Evolutionary conservation across 2,888 invertebrate genomes (phyloP), one percentile per base, ranked within the genome.

Genomic region (Nysson spinosus): DNA sequence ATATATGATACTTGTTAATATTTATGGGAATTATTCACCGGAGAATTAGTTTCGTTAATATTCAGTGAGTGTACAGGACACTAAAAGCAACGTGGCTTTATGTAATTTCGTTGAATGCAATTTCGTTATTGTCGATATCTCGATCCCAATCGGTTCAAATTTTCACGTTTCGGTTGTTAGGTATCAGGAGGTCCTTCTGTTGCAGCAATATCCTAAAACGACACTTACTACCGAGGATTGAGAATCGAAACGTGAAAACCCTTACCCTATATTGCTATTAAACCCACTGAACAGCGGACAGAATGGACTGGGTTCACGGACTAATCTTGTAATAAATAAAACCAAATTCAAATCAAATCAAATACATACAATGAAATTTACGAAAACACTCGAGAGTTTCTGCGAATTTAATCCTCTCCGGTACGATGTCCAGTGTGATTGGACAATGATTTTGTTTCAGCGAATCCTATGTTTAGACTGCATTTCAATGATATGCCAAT

Each of bases 121-220:
- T 43, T 61, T 42, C 35, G 35, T 61, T 56, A 42, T 49, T 47
- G 47, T 14, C 5, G 24, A 56, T 58, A 26, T 9, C 42, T 19
- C 37, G 28, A 28, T 24, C 37, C 20, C 1, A 9, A 32, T 35
- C 46, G 39, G n/a, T 11, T 11, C 28, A 19, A 60, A 34, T 37
- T 60, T 60, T 51, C 60, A 46, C 63, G 60, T 63, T 35, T 46
- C 63, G 46, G 40, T 46, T 63, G 51, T 63, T 63, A 47, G 40
- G 24, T 60, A 60, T 51, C 58, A 50, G 34, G 12, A 44, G 44
- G 30, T 49, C 44, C 26, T 24, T 4, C 30, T 28, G 58, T 50
- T 20, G 44, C 19, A n/a, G 39, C 58, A 58, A 58, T 62, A 50
- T 50, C 43, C 58, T 58, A 50, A 62, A 58, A 39, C 58, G 58